These are phyloP conservation scores for Perdita meconis DNA, from an alignment of 2,888 invertebrate species.

Conservation along the genomic window DNA sequence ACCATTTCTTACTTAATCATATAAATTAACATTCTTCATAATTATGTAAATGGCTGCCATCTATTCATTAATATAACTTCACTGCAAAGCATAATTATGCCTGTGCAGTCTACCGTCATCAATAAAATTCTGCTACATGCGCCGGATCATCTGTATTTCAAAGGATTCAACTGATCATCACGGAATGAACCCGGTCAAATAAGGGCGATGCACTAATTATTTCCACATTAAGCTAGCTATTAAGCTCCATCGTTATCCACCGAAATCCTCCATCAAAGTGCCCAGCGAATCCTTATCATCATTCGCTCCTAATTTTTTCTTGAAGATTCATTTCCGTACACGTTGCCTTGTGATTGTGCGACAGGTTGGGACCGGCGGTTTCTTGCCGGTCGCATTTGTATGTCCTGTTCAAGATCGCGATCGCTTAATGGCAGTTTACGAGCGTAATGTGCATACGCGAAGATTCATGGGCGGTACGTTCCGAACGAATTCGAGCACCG, in stretches of 20 bases:
- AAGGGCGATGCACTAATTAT: too few species aligned
- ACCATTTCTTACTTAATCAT: too few species aligned
- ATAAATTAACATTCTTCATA: too few species aligned
- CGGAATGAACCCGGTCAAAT: too few species aligned
- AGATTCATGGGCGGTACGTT: slow-evolving; percentile 49
- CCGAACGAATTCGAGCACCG: slow-evolving; percentile 39
- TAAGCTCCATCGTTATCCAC: neutral
- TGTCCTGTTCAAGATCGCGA: slow-evolving; percentile 35
- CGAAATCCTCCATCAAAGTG: neutral
- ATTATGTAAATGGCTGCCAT: too few species aligned
- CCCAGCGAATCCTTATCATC: neutral
- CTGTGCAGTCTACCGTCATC: too few species aligned
- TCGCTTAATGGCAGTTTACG: slow-evolving; percentile 54
- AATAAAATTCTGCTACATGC: too few species aligned
- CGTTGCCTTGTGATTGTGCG: slow-evolving; percentile 34
- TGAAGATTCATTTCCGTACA: slow-evolving; percentile 3
- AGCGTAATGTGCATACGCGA: slow-evolving; percentile 53
- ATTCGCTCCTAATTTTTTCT: slow-evolving; percentile 8
- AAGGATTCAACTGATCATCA: too few species aligned
- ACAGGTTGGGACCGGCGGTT: slow-evolving; percentile 19
- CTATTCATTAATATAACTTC: too few species aligned
- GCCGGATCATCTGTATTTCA: too few species aligned
- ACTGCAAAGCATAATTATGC: too few species aligned
- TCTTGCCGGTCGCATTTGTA: slow-evolving; percentile 21
- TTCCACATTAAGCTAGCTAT: too few species aligned